Evolutionary conservation across 2,888 invertebrate species (phyloP), one percentile per base, ranked within the genome.

Genomic region (Caenorhabditis sp.): DNA sequence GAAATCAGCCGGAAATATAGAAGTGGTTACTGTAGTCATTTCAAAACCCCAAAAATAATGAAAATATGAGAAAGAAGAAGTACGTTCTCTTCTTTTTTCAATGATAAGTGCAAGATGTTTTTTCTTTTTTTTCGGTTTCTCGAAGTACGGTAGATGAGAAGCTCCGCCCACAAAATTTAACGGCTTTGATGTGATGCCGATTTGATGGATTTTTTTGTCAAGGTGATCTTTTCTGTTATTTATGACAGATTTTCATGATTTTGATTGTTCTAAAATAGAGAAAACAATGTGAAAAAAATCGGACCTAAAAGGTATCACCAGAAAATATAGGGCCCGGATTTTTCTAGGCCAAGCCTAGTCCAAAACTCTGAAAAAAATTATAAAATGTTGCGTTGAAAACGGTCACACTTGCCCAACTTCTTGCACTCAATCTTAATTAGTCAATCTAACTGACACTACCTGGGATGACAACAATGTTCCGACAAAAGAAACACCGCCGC

Each of bases 1-100:
- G 54, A 70, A 43, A 43, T 43, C 62, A 17, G 66, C 65, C 1
- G 70, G 70, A 26, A 70, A 70, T 49, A 70, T 70, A 10, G 70
- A 62, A 17, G 53, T 58, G 14, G 67, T 61, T 60, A 61, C 49
- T 27, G 49, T 43, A 43, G 43, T 43, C 43, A 43, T 43, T 43
- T 43, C 17, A 3, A 17, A 43, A 43, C 5, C 17, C 17, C 14
- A 43, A 43, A 10, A 51, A n/a, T n/a, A n/a, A n/a, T n/a, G n/a
- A n/a, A 19, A 19, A 51, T 23, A 10, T 4, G 2, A 17, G 19
- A 23, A 19, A 51, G 1, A 49, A 14, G 5, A 49, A n/a, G 14
- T n/a, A 49, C 14, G 43, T 43, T 43, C 43, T 43, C 17, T 43
- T 43, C 43, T 43, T 43, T 17, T 43, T 43, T 17, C 17, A 14